Conservation (phyloP, 2,888 invertebrate species). For the Diaprepes abbreviatus region DNA sequence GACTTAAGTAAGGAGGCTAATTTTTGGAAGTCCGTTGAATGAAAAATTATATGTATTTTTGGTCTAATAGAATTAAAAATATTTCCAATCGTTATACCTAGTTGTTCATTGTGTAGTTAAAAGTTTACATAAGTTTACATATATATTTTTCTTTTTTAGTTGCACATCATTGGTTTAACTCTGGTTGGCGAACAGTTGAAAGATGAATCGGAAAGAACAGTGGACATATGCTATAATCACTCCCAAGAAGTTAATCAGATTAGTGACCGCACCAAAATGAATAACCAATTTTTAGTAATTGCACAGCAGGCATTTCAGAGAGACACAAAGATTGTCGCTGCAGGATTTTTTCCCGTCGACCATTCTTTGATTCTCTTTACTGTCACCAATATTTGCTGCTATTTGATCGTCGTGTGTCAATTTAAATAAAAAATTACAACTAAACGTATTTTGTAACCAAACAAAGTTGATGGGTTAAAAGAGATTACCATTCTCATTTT, state of each 20-base stretch:
- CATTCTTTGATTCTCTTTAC: conserved; percentile 1
- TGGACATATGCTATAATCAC: conserved; percentile 2
- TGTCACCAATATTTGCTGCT: background rate
- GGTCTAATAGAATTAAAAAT: too few species aligned
- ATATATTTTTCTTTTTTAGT: background rate
- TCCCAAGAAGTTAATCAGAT: background rate
- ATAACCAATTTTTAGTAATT: conserved; percentile 1
- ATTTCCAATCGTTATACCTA: too few species aligned
- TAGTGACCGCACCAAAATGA: background rate
- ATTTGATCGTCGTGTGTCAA: conserved; percentile 5
- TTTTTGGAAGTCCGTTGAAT: too few species aligned
- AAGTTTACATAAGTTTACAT: too few species aligned
- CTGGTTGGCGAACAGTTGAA: background rate
- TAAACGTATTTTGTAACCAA: background rate
- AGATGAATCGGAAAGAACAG: conserved; percentile 5
- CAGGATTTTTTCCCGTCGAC: conserved; percentile 6
- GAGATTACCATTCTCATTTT: too few species aligned
- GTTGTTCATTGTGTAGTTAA: too few species aligned
- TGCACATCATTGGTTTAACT: background rate
- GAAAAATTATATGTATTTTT: too few species aligned
- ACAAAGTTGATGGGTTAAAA: too few species aligned
- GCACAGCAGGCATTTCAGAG: conserved; percentile 2
- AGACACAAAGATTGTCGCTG: background rate
- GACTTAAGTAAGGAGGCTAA: too few species aligned
- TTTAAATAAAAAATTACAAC: background rate